These are phyloP conservation scores for Drosophila ogumai DNA, from an alignment of 1,140 invertebrate genomes.

Conservation along the genomic window DNA sequence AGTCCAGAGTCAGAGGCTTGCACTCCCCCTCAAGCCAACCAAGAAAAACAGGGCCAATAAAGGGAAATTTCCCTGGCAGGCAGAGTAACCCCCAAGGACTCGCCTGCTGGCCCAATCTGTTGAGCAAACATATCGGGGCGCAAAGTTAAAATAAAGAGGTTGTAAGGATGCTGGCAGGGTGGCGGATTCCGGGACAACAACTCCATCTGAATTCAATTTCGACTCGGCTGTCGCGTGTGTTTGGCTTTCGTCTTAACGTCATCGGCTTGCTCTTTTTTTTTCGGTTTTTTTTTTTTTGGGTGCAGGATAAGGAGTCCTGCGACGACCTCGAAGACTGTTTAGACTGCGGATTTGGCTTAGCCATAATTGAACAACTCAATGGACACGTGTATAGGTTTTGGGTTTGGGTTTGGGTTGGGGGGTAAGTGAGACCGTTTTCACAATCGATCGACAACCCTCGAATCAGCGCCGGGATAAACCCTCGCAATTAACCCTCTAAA, in stretches of 20 bases:
- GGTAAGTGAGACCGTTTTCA: constrained; percentile 36
- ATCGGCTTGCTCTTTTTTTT: constrained; percentile 53
- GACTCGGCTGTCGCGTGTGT: constrained; percentile 63
- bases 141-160: constrained; percentile 28
- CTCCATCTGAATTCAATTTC: constrained; percentile 76
- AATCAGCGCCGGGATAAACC: constrained; percentile 59
- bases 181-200: constrained; percentile 29
- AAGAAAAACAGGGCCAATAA: constrained; percentile 1
- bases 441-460: constrained; percentile 66
- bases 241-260: constrained; percentile 72
- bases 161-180: not conserved
- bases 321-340: constrained; percentile 53
- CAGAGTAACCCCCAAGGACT: constrained; percentile 30
- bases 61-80: constrained; percentile 16
- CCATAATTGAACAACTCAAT: constrained; percentile 77
- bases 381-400: constrained; percentile 66
- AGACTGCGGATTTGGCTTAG: constrained; percentile 78
- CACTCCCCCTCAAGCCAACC: not conserved
- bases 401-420: not conserved
- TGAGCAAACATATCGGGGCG: constrained; percentile 44
- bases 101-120: constrained; percentile 24
- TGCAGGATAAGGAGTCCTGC: constrained; percentile 4
- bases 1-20: not conserved
- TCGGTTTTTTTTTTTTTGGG: no score
- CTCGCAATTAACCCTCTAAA: constrained; percentile 78